Base-by-base conservation (phyloP, 2,888 invertebrate genomes). In the Sycophila texana region DNA sequence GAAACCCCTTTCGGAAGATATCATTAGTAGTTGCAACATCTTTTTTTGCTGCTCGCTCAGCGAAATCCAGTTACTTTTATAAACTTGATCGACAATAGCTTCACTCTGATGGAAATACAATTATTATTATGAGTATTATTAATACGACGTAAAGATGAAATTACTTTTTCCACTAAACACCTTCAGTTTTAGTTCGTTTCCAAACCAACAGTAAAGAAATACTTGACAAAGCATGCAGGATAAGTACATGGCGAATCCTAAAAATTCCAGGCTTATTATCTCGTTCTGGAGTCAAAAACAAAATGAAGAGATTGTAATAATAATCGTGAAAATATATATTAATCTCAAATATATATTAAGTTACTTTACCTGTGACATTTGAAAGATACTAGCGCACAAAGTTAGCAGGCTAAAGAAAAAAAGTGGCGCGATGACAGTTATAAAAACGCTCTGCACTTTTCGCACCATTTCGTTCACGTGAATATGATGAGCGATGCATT, bases 161-260 rank as follows among this genome's bases (percentile, higher is more conserved):
- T 14, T 14, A 10, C n/a, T 77, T 57, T 1, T 55, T 58, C 5
- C 10, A 16, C 26, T 47, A 49, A 20, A 26, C 18, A 82, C 77
- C 73, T 78, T 72, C 14, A 78, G 1, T 16, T 72, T 75, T 13
- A 80, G 63, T 68, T 82, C 82, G 53, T 82, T 77, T 51, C 79
- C 81, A 65, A 49, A 67, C 68, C 67, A 79, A 18, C 77, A 81
- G 18, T 80, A 81, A 1, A 74, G 51, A 74, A 81, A 81, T 18
- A 80, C 55, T 78, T 82, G 74, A 51, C 57, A 74, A n/a, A 79
- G 26, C 66, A 81, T 74, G n/a, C 71, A 71, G 1, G 26, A 30
- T n/a, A 80, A 20, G 55, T 82, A 82, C 53, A 80, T 60, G 0
- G 39, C 18, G 26, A 75, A 75, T 30, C 61, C 51, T 13, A 81